Conservation (phyloP, 2,113 vertebrate species). For the Xiphias gladius region DNA sequence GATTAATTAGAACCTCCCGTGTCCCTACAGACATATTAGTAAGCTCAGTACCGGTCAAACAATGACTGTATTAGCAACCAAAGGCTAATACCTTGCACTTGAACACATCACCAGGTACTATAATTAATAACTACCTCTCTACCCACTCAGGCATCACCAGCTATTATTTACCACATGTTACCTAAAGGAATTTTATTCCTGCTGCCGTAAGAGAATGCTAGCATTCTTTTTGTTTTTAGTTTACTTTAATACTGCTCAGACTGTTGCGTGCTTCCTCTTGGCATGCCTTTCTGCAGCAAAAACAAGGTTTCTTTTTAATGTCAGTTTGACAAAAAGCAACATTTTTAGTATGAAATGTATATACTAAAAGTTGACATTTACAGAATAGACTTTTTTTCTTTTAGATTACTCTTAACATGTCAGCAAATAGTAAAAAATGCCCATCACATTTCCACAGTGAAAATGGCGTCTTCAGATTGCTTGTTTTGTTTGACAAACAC, state of each 20-base stretch:
- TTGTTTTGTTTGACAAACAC: background rate
- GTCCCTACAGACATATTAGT: slow-evolving; percentile 90
- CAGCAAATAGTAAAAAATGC: background rate
- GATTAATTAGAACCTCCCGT: slow-evolving; percentile 93
- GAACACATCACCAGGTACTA: slow-evolving; percentile 74
- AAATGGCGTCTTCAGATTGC: background rate
- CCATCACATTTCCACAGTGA: background rate
- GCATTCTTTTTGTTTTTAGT: background rate
- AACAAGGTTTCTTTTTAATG: background rate
- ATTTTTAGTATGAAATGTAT: background rate
- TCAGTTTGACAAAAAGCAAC: background rate
- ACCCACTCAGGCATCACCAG: slow-evolving; percentile 25
- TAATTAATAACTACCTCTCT: slow-evolving; percentile 83
- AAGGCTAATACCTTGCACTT: slow-evolving; percentile 72
- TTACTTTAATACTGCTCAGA: slow-evolving; percentile 7
- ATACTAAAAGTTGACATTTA: background rate
- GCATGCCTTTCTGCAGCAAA: background rate
- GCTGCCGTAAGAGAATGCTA: slow-evolving; percentile 14
- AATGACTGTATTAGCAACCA: slow-evolving; percentile 83
- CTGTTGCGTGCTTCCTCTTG: slow-evolving; percentile 3
- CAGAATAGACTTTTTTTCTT: background rate
- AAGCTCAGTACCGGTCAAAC: slow-evolving; percentile 87
- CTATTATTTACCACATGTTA: slow-evolving; percentile 67
- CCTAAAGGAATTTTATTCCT: slow-evolving; percentile 62
- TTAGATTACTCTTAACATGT: background rate